Conservation (phyloP, 2,888 invertebrate species). For the Harpalus rubripes region DNA sequence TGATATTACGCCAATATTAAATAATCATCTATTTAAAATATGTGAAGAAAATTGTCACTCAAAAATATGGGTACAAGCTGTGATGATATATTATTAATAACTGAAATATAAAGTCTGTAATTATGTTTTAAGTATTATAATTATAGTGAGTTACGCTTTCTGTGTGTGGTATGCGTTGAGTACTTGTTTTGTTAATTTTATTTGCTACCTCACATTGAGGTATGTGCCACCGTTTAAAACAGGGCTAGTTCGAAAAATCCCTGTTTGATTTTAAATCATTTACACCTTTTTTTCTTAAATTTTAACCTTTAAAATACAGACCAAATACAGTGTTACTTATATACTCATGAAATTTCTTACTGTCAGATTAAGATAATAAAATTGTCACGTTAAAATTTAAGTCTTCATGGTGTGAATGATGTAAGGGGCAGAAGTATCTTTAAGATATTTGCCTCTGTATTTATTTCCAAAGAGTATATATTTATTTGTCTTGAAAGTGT, state of each 20-base stretch:
- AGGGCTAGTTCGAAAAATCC: neutral
- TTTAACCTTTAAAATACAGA: neutral
- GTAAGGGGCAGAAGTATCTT: neutral
- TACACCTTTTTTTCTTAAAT: neutral
- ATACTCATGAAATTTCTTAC: neutral
- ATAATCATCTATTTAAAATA: no score
- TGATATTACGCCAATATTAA: no score
- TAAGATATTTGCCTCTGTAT: neutral
- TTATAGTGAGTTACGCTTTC: conserved; percentile 5
- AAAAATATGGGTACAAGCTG: no score
- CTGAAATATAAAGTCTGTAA: neutral
- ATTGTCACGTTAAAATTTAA: neutral
- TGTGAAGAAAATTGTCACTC: no score
- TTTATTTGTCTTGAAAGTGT: conserved; percentile 43
- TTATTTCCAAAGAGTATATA: conserved; percentile 57
- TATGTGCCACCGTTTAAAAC: conserved; percentile 45
- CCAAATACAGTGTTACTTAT: neutral
- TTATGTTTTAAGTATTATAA: neutral
- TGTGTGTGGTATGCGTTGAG: neutral
- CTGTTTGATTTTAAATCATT: neutral
- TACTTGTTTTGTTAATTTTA: conserved; percentile 39
- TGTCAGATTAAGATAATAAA: no score
- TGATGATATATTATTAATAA: neutral
- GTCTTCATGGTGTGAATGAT: neutral
- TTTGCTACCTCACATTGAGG: conserved; percentile 62